Evolutionary conservation across 2,888 invertebrate species (phyloP), one percentile per base, ranked within the genome.

Genomic region (Lithophane ornitopus): DNA sequence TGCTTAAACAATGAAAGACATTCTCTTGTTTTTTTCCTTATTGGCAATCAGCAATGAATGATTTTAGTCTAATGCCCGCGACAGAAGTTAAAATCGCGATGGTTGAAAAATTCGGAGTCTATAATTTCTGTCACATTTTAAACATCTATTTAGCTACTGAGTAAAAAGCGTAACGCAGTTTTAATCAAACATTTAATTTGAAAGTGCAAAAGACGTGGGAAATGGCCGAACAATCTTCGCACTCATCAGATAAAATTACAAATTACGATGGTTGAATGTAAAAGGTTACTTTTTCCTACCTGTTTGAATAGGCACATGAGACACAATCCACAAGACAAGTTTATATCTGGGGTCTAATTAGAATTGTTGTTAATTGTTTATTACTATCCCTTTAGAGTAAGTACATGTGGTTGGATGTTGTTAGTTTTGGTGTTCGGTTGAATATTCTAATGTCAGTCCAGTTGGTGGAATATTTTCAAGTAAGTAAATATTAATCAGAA

Each of bases 151-250:
- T 34, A 63, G 34, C 26, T 49, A 14, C n/a, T 52, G 76, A 81
- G 44, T 81, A 75, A 46, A 77, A 82, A 75, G 56, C 70, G 70
- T 84, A 77, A 78, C 49, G 56, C 63, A 75, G 61, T 70, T 49
- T 71, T 63, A 71, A 26, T 44, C 44, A 52, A 39, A 69, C 71
- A 76, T 79, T 82, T 70, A 70, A 79, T 86, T 87, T 82, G 85
- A 88, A 88, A 88, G 85, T 82, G 71, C 56, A 61, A 70, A 76
- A 74, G 66, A 75, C 82, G 86, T 86, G 85, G 76, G 87, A 87
- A 87, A 68, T 74, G 12, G 19, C 28, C 61, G 65, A 39, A 80
- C 81, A 86, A 86, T 86, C 70, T 78, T 74, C n/a, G 65, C 70
- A 72, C 65, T 85, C 80, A 74, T 75, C 73, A 81, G 73, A 78